Conservation (phyloP, 2,113 vertebrate genomes). For the Salvelinus namaycush region DNA sequence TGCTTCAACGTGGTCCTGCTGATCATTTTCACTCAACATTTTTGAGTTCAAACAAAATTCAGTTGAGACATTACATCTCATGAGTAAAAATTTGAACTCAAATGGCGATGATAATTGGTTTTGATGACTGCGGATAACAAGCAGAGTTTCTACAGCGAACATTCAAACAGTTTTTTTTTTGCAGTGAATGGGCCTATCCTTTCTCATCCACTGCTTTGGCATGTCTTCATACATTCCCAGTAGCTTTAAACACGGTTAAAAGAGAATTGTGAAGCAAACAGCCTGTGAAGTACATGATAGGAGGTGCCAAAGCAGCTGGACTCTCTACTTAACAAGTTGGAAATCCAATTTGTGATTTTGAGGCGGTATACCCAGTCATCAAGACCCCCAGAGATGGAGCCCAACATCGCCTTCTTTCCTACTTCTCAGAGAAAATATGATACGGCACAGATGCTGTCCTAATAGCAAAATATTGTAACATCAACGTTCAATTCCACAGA, state of each 20-base stretch:
- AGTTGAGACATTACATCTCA: background rate
- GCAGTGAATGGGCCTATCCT: background rate
- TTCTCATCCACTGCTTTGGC: slow-evolving; percentile 18
- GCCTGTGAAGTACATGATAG: slow-evolving; percentile 3
- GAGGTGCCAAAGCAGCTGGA: background rate
- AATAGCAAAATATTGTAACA: no score
- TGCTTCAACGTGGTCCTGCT: background rate
- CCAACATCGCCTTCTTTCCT: no score
- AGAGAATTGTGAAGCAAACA: slow-evolving; percentile 22
- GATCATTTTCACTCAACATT: background rate
- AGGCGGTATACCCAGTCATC: slow-evolving; percentile 21
- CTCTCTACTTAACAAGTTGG: background rate
- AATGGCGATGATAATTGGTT: background rate
- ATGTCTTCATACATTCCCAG: background rate
- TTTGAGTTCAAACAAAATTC: no score
- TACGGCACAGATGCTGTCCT: no score
- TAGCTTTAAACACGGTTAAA: slow-evolving; percentile 18
- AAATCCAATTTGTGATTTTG: slow-evolving; percentile 4
- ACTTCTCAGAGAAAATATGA: no score
- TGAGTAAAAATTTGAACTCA: background rate
- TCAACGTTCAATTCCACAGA: no score
- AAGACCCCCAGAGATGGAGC: background rate
- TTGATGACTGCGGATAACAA: background rate
- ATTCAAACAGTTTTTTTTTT: no score
- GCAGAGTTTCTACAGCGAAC: background rate